Conservation (phyloP, 2,888 invertebrate species). For the Drosophila koepferae region DNA sequence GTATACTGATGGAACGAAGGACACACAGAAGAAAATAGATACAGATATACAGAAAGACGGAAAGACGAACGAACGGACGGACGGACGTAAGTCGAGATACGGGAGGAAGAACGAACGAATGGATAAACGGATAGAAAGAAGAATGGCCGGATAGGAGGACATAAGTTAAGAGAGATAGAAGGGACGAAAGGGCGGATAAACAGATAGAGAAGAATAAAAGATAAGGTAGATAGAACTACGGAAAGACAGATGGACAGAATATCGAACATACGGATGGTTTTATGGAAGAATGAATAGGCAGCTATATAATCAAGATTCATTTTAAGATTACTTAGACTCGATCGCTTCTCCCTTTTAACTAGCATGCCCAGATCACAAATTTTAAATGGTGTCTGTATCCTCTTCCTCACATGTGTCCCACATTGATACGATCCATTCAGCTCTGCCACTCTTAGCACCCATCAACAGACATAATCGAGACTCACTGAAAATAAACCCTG, state of each 20-base stretch:
- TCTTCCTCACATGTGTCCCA: neutral
- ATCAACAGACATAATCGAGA: neutral
- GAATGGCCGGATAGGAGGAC: neutral
- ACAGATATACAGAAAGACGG: too few relatives aligned
- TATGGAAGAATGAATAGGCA: neutral
- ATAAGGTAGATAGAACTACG: neutral
- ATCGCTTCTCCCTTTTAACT: neutral
- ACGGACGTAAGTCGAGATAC: too few relatives aligned
- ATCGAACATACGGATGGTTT: neutral
- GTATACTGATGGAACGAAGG: too few relatives aligned
- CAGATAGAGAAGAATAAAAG: too few relatives aligned
- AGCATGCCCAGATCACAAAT: too few relatives aligned
- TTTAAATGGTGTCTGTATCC: neutral
- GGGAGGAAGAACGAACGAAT: neutral
- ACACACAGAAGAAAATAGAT: too few relatives aligned
- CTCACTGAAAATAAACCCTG: too few relatives aligned
- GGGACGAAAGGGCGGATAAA: neutral
- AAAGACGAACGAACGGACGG: too few relatives aligned
- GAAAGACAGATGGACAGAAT: neutral
- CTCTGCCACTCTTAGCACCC: neutral
- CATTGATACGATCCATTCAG: neutral
- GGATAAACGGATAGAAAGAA: neutral
- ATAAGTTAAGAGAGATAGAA: neutral
- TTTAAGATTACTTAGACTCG: rapidly evolving
- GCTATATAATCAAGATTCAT: neutral